Base-by-base conservation (phyloP, 1,140 invertebrate genomes). In the Cydia pomonella region DNA sequence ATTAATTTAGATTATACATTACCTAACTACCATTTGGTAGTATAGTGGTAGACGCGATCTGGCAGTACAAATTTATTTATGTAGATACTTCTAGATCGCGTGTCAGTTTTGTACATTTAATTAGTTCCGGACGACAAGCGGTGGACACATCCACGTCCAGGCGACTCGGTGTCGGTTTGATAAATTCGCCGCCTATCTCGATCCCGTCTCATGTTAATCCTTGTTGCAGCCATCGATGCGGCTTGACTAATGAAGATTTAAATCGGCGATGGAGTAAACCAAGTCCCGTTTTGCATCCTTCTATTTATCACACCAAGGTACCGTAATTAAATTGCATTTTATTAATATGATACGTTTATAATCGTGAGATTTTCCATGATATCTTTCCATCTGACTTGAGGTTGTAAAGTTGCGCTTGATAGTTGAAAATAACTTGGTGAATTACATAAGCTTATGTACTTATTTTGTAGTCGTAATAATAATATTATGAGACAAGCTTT, bases 241-340 rank as follows among this genome's bases (percentile, higher is more conserved):
- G 95, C 77, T 84, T 97, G 80, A 96, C 96, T 81, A 96, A 96
- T 87, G 96, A 97, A 92, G 97, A 97, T 92, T 91, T 97, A 81
- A 97, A 97, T 90, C 94, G 97, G 79, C 94, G 96, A 53, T 98
- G 97, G 97, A 95, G 94, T 83, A 94, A 95, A 81, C 97, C 97
- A 1, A 95, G 95, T 88, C 94, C 94, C 73, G 89, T 94, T 81
- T 92, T 96, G 63, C 97, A 98, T 94, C 97, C 97, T 38, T 95
- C 95, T 80, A 97, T 98, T 86, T 98, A 95, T 89, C 96, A 97
- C 88, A 95, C 96, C 41, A 98, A 98, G 94, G 96, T 95, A 75
- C 71, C 71, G n/a, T 33, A 64, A 64, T 21, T 53, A 62, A 29
- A 23, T 63, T n/a, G 27, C 64, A 63, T 59, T 75, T 47, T 59